phyloP scores from a whole-genome alignment of 92 coral and sea anemone species.

The Galaxea fascicularis region DNA sequence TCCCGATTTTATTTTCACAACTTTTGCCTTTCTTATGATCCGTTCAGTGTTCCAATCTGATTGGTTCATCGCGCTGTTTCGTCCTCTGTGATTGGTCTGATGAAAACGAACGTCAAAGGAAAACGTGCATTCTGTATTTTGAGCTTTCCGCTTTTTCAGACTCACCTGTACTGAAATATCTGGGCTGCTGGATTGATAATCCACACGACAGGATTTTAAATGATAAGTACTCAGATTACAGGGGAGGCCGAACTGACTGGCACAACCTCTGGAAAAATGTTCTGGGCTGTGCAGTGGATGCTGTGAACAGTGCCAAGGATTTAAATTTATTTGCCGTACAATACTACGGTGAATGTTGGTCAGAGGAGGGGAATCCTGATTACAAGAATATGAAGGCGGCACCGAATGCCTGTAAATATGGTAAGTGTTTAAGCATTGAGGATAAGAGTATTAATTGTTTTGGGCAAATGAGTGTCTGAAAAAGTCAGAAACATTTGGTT shows the following conservation, averaged over 20 bases:
- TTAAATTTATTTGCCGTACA: conserved; percentile 27
- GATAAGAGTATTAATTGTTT: neutral
- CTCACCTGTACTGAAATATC: conserved; percentile 13
- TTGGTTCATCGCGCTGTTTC: too few species aligned
- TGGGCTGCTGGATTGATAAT: conserved; percentile 49
- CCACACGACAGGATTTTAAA: conserved; percentile 16
- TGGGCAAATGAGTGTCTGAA: too few species aligned
- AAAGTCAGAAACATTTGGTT: too few species aligned
- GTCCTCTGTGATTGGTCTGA: too few species aligned
- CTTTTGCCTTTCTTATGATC: too few species aligned
- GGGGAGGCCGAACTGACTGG: conserved; percentile 19
- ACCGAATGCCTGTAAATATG: neutral
- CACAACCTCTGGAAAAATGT: neutral
- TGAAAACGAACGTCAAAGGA: too few species aligned
- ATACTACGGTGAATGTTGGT: conserved; percentile 31
- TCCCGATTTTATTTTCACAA: too few species aligned
- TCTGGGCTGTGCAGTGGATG: conserved; percentile 14
- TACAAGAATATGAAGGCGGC: conserved; percentile 37
- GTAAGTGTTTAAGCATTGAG: neutral
- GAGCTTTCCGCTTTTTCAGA: neutral
- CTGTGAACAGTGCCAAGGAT: neutral
- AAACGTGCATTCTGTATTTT: too few species aligned
- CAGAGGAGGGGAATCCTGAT: conserved; percentile 25
- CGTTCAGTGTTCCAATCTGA: too few species aligned
- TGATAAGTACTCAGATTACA: conserved; percentile 23